Percentiles rank a stretch among this genome's conserved stretches.
Evolutionary conservation across 2,888 invertebrate species (phyloP).

Genomic region (Chaetogeoica ovagalla): DNA sequence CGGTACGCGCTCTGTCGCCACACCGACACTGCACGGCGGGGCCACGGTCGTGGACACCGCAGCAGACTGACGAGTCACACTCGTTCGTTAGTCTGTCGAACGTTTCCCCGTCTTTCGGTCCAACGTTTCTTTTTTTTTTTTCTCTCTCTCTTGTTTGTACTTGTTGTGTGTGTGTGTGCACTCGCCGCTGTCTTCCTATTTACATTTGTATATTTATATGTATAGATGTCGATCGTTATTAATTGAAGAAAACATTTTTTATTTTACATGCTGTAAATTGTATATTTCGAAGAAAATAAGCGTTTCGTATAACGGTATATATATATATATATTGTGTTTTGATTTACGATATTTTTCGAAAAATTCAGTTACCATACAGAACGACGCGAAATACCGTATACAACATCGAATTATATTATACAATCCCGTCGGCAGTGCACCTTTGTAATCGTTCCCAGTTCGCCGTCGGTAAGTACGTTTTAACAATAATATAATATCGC

Average conservation of each 20-base stretch:
- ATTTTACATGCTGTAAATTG: background rate
- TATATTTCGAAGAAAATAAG: too few relatives aligned
- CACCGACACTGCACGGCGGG: background rate
- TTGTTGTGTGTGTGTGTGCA: background rate
- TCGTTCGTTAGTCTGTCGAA: background rate
- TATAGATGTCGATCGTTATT: conserved; percentile 7
- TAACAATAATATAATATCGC: too few relatives aligned
- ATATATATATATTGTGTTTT: too few relatives aligned
- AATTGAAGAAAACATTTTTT: conserved; percentile 10
- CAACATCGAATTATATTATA: too few relatives aligned
- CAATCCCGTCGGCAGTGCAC: background rate
- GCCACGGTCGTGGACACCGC: background rate
- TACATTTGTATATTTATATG: background rate
- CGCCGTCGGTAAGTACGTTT: too few relatives aligned
- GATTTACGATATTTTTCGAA: too few relatives aligned
- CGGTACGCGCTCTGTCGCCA: too few relatives aligned
- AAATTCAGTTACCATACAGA: too few relatives aligned
- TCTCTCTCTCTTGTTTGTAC: background rate
- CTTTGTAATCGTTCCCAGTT: background rate
- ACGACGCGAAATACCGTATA: too few relatives aligned
- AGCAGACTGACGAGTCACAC: too few relatives aligned
- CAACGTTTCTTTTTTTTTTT: background rate
- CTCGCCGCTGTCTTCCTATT: background rate
- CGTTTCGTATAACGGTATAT: background rate
- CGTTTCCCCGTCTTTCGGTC: background rate